A percentile compares a stretch with the other conserved stretches of the same genome.
phyloP scores from a whole-genome alignment of 2,113 vertebrate genomes.

The Gorsachius goisagi region DNA sequence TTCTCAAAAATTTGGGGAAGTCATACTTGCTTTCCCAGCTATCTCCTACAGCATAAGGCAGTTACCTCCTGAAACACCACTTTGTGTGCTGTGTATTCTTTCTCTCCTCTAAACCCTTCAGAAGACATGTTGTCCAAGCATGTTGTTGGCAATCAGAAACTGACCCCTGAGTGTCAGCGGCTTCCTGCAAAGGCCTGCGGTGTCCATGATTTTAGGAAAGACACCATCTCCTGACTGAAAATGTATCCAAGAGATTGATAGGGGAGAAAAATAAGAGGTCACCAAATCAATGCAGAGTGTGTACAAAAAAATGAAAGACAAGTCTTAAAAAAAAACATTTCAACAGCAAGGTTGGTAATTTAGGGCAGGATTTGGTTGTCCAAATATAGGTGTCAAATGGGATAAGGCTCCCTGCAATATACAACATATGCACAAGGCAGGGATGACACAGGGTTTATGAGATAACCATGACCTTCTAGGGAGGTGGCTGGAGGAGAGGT shows the following conservation, averaged over 20 bases:
- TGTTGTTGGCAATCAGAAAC: background rate
- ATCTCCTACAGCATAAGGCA: background rate
- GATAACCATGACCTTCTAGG: background rate
- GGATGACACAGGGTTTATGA: background rate
- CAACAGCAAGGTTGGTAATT: background rate
- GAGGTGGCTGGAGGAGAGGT: background rate
- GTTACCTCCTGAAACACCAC: background rate
- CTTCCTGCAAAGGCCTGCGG: background rate
- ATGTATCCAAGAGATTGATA: background rate
- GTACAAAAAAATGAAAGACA: background rate
- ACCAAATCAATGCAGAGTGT: background rate
- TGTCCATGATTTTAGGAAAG: background rate
- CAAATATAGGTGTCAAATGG: background rate
- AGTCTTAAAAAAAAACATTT: background rate
- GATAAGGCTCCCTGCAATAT: background rate
- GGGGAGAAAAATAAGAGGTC: background rate
- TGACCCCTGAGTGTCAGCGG: background rate
- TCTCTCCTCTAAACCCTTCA: background rate
- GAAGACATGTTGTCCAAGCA: fast-evolving
- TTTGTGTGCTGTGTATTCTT: background rate
- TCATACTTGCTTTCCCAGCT: background rate
- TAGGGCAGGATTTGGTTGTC: background rate
- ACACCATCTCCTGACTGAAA: background rate
- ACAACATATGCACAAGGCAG: background rate
- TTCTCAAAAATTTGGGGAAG: background rate